Evolutionary conservation across 2,113 vertebrate species (phyloP), one percentile per base, ranked within the genome.

Genomic region (Oenanthe melanoleuca): DNA sequence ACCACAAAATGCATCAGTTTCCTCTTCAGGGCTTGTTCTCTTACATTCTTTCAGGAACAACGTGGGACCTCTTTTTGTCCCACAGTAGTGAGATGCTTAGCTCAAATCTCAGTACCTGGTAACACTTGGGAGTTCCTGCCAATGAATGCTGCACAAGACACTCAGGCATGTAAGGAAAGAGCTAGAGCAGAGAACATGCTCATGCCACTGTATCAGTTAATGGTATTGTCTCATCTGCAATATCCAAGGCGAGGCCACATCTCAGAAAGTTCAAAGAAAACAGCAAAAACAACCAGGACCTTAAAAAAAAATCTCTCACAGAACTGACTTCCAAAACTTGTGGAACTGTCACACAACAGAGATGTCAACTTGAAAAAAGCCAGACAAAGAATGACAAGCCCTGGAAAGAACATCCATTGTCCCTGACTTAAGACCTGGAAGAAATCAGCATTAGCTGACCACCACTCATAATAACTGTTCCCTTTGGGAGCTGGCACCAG

Each of bases 181-280:
- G n/a, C 13, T 33, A 23, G 33, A 60, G 71, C 3, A 73, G 29
- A 86, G 57, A 86, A 47, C 15, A 19, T 8, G 3, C 17, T 49
- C 0, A 0, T 28, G 56, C 26, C 49, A 44, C 80, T 31, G 10
- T 17, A 33, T 26, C 40, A 63, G 37, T 42, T n/a, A 55, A 67
- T 15, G 10, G 23, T 24, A 37, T 20, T 44, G 67, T 28, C 75
- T 66, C 52, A 88, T 37, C 37, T 29, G 44, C 82, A 88, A 24
- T 29, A 74, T n/a, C 31, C 74, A 78, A 71, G 73, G 70, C 37
- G 75, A 71, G 45, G 49, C 12, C 31, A 37, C 37, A 34, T 42
- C 65, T 91, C 57, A 38, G 65, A 73, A 94, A 89, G 26, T 57
- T 56, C 15, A 49, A 85, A 96, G 42, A 78, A 77, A 88, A 70